Percentiles rank a stretch among this genome's conserved stretches.
These are phyloP conservation scores for Pseudois nayaur DNA, from an alignment of 2,113 vertebrate genomes.

Conservation along the genomic window DNA sequence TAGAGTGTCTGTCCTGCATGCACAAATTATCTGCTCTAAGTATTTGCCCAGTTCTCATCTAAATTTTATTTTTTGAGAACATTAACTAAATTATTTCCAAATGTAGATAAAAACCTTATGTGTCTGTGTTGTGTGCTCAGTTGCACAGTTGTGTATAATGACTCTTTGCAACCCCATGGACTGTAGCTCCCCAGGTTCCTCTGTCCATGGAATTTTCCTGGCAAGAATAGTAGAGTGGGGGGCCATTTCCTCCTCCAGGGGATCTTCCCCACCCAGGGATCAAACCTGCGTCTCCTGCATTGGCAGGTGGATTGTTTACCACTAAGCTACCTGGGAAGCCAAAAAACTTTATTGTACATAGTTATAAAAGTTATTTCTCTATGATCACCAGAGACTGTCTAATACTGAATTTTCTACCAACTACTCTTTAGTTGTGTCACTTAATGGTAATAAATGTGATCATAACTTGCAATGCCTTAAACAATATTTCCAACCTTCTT, in stretches of 20 bases:
- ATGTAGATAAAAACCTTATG: not conserved
- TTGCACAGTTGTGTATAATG: not conserved
- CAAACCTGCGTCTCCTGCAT: not conserved
- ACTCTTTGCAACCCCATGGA: not conserved
- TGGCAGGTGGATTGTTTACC: not conserved
- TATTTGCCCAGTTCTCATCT: not conserved
- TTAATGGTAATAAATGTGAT: not conserved
- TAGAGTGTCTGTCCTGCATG: not conserved
- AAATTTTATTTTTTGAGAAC: not conserved
- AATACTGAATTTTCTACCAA: not conserved
- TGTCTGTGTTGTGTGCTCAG: not conserved
- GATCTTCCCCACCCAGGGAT: not conserved
- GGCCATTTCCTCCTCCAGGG: not conserved
- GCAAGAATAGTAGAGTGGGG: not conserved
- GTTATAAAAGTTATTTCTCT: not conserved
- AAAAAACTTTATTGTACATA: not conserved
- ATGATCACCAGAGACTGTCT: not conserved
- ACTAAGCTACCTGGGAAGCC: not conserved
- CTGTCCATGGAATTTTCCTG: not conserved
- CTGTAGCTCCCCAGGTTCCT: not conserved
- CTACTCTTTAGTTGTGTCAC: not conserved
- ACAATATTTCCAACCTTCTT: not conserved
- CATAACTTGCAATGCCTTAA: not conserved
- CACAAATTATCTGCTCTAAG: not conserved
- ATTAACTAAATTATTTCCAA: conserved; percentile 4